These are phyloP conservation scores for Listronotus oregonensis DNA, from an alignment of 1,140 invertebrate genomes.

Conservation along the genomic window DNA sequence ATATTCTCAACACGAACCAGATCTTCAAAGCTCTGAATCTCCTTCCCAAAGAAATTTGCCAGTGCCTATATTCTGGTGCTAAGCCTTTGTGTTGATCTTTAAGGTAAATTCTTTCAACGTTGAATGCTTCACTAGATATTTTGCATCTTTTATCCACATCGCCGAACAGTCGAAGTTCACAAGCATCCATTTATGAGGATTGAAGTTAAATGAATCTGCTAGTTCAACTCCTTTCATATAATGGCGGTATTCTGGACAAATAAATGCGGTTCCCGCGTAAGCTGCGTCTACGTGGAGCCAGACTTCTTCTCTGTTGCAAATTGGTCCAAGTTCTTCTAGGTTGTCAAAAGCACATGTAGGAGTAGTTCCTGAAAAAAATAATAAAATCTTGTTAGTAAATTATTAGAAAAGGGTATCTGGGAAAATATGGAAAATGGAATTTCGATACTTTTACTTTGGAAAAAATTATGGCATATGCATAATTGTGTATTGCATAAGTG, in stretches of 20 bases:
- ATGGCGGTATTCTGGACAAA: constrained; percentile 87
- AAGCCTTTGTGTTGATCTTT: constrained; percentile 70
- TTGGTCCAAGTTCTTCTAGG: constrained; percentile 76
- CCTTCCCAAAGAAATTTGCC: constrained; percentile 92
- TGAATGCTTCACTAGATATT: constrained; percentile 85
- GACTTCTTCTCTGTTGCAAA: constrained; percentile 76
- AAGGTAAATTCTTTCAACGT: constrained; percentile 90
- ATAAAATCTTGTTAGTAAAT: too few relatives aligned
- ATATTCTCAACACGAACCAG: constrained; percentile 89
- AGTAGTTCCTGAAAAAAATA: constrained; percentile 66
- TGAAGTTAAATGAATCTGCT: constrained; percentile 88
- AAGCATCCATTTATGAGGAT: constrained; percentile 92
- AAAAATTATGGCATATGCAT: too few relatives aligned
- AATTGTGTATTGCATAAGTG: too few relatives aligned
- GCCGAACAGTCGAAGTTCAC: constrained; percentile 93
- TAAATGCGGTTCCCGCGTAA: constrained; percentile 87
- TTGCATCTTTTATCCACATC: constrained; percentile 85
- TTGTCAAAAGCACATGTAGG: constrained; percentile 92
- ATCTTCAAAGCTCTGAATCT: constrained; percentile 91
- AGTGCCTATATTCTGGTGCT: constrained; percentile 90
- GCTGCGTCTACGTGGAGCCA: constrained; percentile 92
- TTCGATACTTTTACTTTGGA: too few relatives aligned
- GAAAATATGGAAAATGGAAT: too few relatives aligned
- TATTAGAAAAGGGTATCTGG: too few relatives aligned
- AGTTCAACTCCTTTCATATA: constrained; percentile 82